Evolutionary conservation across 2,888 invertebrate species (phyloP).

Genomic region (Strigamia transsilvanica): DNA sequence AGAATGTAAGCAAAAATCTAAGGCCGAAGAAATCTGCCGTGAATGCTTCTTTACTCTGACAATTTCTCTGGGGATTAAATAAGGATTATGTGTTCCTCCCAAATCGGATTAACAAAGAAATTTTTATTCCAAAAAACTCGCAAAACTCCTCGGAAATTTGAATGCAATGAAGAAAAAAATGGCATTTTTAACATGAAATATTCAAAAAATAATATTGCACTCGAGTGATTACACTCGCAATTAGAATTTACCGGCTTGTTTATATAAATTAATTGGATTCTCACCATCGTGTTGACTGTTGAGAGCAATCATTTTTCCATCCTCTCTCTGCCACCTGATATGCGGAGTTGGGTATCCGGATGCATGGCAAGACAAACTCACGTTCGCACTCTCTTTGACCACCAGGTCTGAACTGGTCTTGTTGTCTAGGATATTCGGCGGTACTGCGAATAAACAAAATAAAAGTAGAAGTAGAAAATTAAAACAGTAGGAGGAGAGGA

Average conservation of each 20-base stretch:
- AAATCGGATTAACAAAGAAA: slow-evolving; percentile 12
- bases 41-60: slow-evolving; percentile 30
- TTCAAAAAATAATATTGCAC: no score
- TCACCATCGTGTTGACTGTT: slow-evolving; percentile 7
- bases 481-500: background rate
- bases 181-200: no score
- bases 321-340: slow-evolving; percentile 91
- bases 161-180: background rate
- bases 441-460: slow-evolving; percentile 71
- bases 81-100: slow-evolving; percentile 2
- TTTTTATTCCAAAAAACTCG: background rate
- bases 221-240: background rate
- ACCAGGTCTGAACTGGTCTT: slow-evolving; percentile 92
- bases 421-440: slow-evolving; percentile 86
- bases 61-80: slow-evolving; percentile 8
- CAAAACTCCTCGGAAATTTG: background rate
- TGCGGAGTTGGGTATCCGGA: slow-evolving; percentile 78
- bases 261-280: background rate
- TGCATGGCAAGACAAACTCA: slow-evolving; percentile 86
- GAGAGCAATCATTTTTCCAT: slow-evolving; percentile 70
- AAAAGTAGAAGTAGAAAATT: slow-evolving; percentile 7
- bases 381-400: slow-evolving; percentile 86
- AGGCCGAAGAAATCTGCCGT: slow-evolving; percentile 6
- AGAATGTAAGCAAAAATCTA: slow-evolving; percentile 30
- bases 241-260: background rate